phyloP scores from a whole-genome alignment of 1,140 invertebrate species.

The Drosophila kikkawai region DNA sequence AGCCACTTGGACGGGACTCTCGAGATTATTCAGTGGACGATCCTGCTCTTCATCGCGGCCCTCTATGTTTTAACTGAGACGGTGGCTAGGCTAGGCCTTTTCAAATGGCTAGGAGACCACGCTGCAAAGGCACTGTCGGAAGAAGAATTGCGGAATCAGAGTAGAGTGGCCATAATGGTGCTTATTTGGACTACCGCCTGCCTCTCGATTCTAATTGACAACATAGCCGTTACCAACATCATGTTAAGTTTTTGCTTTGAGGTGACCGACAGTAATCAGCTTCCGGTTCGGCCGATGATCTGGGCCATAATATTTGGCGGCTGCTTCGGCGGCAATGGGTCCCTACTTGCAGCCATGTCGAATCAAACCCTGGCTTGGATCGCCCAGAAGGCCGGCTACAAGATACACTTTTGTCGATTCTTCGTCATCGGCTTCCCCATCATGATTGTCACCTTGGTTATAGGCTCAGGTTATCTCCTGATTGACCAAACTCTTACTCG shows the following conservation, averaged over 20 bases:
- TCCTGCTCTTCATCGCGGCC: constrained; percentile 82
- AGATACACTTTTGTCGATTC: constrained; percentile 87
- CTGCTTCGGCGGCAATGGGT: constrained; percentile 92
- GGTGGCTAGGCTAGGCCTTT: constrained; percentile 88
- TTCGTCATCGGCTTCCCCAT: constrained; percentile 90
- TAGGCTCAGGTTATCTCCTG: constrained; percentile 88
- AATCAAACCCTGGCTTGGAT: constrained; percentile 92
- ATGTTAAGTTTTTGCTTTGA: constrained; percentile 90
- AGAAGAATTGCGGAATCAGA: constrained; percentile 62
- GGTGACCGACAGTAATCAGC: constrained; percentile 86
- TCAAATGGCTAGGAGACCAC: constrained; percentile 89
- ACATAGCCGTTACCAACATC: constrained; percentile 92
- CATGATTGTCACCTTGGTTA: constrained; percentile 87
- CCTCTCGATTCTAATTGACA: constrained; percentile 91
- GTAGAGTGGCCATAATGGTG: constrained; percentile 88
- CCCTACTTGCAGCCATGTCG: constrained; percentile 91
- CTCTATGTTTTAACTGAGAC: constrained; percentile 86
- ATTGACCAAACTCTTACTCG: constrained; percentile 88
- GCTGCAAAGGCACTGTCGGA: constrained; percentile 87
- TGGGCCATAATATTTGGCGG: constrained; percentile 91
- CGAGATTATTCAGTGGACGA: constrained; percentile 91
- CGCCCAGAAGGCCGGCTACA: constrained; percentile 92
- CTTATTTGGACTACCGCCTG: constrained; percentile 91
- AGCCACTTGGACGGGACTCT: constrained; percentile 89
- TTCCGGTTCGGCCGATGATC: constrained; percentile 89